These are phyloP conservation scores for Temnothorax longispinosus DNA, from an alignment of 1,140 invertebrate species.

Conservation along the genomic window DNA sequence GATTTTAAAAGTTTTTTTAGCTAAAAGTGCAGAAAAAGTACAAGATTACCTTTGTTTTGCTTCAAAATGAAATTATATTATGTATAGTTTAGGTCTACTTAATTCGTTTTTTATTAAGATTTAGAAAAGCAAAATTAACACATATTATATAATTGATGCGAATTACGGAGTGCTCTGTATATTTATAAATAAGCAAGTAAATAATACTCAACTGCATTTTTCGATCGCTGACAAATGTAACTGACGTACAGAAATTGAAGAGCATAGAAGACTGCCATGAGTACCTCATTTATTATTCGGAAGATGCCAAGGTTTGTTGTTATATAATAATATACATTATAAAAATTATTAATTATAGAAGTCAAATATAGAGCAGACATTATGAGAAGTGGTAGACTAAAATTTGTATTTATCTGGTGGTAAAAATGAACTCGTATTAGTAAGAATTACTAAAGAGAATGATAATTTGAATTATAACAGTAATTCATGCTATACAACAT, in stretches of 20 bases:
- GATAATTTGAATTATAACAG: background rate
- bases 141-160: too few species aligned
- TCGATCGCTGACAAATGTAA: conserved; percentile 33
- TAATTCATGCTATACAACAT: background rate
- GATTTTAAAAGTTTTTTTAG: too few species aligned
- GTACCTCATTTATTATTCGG: background rate
- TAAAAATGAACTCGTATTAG: background rate
- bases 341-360: background rate
- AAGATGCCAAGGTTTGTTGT: background rate
- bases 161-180: too few species aligned
- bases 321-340: background rate
- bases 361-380: background rate
- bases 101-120: too few species aligned
- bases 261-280: background rate
- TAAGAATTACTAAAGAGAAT: background rate
- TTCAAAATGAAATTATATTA: too few species aligned
- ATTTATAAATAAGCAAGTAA: background rate
- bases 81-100: too few species aligned
- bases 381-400: conserved; percentile 4
- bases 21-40: too few species aligned
- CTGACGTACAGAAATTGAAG: conserved; percentile 13
- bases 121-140: background rate
- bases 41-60: too few species aligned
- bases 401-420: conserved; percentile 31
- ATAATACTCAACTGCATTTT: conserved; percentile 31